Evolutionary conservation across 2,797 vertebrate genomes (phyloP).

Genomic region (Lagodon rhomboides): DNA sequence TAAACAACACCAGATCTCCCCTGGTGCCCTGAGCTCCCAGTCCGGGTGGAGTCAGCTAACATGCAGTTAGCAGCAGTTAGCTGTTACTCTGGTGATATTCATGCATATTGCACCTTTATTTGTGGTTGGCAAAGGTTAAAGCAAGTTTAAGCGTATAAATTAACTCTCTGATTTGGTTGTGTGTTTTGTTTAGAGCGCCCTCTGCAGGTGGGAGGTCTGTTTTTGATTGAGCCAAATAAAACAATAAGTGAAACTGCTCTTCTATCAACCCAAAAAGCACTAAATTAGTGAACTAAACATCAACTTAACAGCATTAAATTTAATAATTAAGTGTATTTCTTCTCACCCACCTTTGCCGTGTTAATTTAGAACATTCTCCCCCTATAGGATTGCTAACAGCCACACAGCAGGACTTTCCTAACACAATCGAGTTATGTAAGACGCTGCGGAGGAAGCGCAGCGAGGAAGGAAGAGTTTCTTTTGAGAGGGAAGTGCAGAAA

Average conservation of each 20-base stretch:
- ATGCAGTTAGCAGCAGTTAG: too few relatives aligned
- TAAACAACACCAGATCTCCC: too few relatives aligned
- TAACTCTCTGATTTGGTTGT: too few relatives aligned
- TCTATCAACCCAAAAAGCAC: background rate
- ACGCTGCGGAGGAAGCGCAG: conserved; percentile 11
- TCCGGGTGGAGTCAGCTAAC: too few relatives aligned
- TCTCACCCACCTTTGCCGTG: background rate
- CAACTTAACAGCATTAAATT: background rate
- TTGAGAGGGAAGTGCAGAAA: conserved; percentile 44
- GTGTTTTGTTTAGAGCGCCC: too few relatives aligned
- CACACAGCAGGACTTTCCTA: conserved; percentile 1
- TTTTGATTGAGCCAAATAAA: too few relatives aligned
- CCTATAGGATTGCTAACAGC: background rate
- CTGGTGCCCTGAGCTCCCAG: too few relatives aligned
- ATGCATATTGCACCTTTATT: too few relatives aligned
- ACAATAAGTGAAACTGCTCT: background rate
- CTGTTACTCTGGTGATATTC: too few relatives aligned
- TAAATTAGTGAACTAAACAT: background rate
- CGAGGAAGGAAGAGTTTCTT: conserved; percentile 59
- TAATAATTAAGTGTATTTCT: background rate
- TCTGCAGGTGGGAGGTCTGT: too few relatives aligned
- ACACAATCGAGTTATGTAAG: conserved; percentile 38
- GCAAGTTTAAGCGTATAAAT: too few relatives aligned
- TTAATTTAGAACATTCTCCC: background rate
- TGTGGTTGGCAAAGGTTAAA: too few relatives aligned